phyloP scores from a whole-genome alignment of 1,140 invertebrate genomes.

The Drosophila insularis region DNA sequence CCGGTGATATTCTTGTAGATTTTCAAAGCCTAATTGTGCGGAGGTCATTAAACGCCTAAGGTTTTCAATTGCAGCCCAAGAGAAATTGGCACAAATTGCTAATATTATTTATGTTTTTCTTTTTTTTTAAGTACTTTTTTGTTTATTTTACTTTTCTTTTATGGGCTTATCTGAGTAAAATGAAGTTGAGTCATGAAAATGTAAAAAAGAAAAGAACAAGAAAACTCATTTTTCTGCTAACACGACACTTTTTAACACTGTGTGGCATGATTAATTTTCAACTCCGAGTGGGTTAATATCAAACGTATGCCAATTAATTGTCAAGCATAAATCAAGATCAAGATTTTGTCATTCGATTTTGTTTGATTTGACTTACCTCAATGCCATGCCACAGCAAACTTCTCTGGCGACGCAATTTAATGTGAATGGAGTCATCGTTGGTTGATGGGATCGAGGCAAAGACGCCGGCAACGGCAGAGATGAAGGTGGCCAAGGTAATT shows the following conservation, averaged over 20 bases:
- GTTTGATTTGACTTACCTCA: conserved; percentile 57
- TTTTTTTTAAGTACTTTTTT: not conserved
- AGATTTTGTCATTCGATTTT: conserved; percentile 8
- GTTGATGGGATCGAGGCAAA: not conserved
- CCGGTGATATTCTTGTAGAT: not conserved
- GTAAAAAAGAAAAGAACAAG: not conserved
- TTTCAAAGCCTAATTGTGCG: conserved; percentile 33
- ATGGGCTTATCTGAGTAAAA: conserved; percentile 40
- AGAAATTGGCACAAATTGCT: conserved; percentile 16
- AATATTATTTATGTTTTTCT: conserved; percentile 15
- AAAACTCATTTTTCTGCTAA: not conserved
- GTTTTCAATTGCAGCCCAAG: conserved; percentile 5
- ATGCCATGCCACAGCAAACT: conserved; percentile 70
- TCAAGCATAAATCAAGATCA: conserved; percentile 7
- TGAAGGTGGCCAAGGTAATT: conserved; percentile 58
- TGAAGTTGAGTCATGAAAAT: conserved; percentile 54
- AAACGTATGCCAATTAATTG: conserved; percentile 4
- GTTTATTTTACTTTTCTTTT: not conserved
- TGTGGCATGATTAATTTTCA: not conserved
- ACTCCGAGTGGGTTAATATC: not conserved
- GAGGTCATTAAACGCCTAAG: conserved; percentile 65
- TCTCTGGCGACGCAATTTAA: conserved; percentile 67
- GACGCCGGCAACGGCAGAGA: not conserved
- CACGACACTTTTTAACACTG: not conserved
- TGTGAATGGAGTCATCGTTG: conserved; percentile 43